phyloP scores from a whole-genome alignment of 2,888 invertebrate species.

The Xanthia icteritia region DNA sequence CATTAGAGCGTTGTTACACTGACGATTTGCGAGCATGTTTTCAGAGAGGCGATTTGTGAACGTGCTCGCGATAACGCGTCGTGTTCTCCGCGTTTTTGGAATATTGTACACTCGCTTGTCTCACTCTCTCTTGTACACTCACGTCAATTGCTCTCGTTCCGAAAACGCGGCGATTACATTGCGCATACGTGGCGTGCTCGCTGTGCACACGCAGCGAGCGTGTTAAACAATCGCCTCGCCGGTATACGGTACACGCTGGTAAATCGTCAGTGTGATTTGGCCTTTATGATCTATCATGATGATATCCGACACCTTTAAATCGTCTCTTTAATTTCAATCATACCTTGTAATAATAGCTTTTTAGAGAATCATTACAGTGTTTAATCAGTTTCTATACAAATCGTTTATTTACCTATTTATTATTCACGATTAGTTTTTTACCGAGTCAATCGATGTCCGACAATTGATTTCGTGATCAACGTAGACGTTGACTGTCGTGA shows the following conservation, averaged over 20 bases:
- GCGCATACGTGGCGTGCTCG: not conserved
- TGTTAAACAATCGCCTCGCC: no score
- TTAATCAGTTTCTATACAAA: constrained; percentile 42
- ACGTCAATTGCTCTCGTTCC: not conserved
- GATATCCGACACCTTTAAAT: constrained; percentile 12
- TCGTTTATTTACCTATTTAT: constrained; percentile 53
- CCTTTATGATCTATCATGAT: not conserved
- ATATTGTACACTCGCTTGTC: not conserved
- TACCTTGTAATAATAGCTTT: constrained; percentile 12
- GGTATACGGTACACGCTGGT: no score
- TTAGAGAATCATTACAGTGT: constrained; percentile 28
- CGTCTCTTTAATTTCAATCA: constrained; percentile 31
- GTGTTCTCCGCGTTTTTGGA: not conserved
- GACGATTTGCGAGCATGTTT: no score
- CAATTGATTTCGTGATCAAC: constrained; percentile 69
- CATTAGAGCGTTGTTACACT: not conserved
- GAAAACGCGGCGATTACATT: not conserved
- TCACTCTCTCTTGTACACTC: not conserved
- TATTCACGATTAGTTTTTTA: constrained; percentile 51
- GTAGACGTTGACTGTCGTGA: constrained; percentile 63
- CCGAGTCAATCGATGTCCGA: constrained; percentile 34
- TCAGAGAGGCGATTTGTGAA: no score
- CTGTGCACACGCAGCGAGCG: not conserved
- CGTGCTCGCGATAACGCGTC: not conserved
- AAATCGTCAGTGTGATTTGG: no score